phyloP scores from a whole-genome alignment of 2,888 invertebrate species.

The Odontocerum albicorne region DNA sequence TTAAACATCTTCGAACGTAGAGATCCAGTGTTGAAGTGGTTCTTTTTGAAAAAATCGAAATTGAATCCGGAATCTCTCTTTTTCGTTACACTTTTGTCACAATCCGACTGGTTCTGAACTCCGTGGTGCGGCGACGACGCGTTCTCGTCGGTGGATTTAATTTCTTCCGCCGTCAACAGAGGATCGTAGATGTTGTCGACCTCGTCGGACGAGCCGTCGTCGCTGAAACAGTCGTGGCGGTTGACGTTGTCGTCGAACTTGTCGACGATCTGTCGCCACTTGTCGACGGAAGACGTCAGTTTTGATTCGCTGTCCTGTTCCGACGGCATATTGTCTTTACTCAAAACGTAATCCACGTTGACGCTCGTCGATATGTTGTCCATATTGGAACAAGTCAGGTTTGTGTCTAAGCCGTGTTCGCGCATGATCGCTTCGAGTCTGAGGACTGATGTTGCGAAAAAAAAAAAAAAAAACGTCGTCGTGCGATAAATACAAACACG shows the following conservation, averaged over 20 bases:
- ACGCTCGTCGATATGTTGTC: slow-evolving; percentile 6
- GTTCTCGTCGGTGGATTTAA: too few species aligned
- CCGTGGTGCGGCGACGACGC: too few species aligned
- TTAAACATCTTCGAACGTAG: slow-evolving; percentile 25
- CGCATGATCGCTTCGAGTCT: slow-evolving; percentile 1
- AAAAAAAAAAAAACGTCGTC: background rate
- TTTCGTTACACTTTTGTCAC: too few species aligned
- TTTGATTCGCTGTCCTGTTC: background rate
- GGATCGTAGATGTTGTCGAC: background rate
- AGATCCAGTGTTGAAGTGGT: slow-evolving; percentile 17
- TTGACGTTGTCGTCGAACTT: slow-evolving; percentile 5
- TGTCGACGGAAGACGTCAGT: background rate
- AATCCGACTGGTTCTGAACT: too few species aligned
- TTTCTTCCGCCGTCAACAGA: too few species aligned
- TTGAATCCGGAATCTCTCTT: slow-evolving; percentile 5
- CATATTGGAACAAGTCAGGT: background rate
- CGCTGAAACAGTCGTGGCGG: slow-evolving; percentile 1
- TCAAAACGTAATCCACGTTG: slow-evolving; percentile 1
- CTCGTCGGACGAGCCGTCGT: slow-evolving; percentile 3
- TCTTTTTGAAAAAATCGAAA: slow-evolving; percentile 27
- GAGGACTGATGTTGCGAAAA: background rate
- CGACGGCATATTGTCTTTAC: too few species aligned
- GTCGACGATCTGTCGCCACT: slow-evolving; percentile 16
- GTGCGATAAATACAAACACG: too few species aligned
- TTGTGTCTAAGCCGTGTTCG: background rate